Base-by-base conservation (phyloP, 2,888 invertebrate species). In the Agrenia bidenticulata region DNA sequence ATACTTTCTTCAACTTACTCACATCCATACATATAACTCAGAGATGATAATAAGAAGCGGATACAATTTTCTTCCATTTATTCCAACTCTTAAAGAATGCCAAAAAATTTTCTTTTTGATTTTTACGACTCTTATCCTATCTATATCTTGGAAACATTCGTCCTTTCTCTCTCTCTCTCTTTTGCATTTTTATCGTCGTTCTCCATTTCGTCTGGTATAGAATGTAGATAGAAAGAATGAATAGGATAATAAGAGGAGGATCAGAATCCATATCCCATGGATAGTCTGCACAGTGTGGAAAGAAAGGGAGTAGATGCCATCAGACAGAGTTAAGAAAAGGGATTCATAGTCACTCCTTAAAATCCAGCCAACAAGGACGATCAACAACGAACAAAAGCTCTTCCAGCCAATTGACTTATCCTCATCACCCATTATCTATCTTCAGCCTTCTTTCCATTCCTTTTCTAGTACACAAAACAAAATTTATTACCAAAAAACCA, bases 371-470 rank as follows among this genome's bases (percentile, higher is more conserved):
- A 45, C 45, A 56, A 37, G 50, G 39, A 32, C 63, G 39, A 42
- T 37, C 54, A 50, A 54, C 23, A 57, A 32, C 24, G 51, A 54
- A 64, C 49, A 64, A 61, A 58, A 42, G 41, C 54, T 62, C 70
- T 70, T 70, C 70, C 70, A 64, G 61, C 70, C 70, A 70, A 70
- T 70, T 70, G 70, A 70, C 66, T 70, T 63, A 66, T 70, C 61
- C 67, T 70, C 66, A 70, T 70, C 69, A 69, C 63, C 70, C 70
- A 65, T 69, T 66, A 64, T 66, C 61, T 58, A 58, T 56, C 51
- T 41, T 51, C 68, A 41, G 24, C 49, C 45, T 51, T 50, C 61
- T 23, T 51, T 57, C 50, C 51, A 60, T 50, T 59, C 45, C 49
- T 60, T 45, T 45, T 41, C 41, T 19, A 53, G 37, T 63, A 56